A percentile compares a stretch with the other conserved stretches of the same genome.
Conservation (phyloP, 2,113 vertebrate species). For the Gracilinanus agilis region DNA sequence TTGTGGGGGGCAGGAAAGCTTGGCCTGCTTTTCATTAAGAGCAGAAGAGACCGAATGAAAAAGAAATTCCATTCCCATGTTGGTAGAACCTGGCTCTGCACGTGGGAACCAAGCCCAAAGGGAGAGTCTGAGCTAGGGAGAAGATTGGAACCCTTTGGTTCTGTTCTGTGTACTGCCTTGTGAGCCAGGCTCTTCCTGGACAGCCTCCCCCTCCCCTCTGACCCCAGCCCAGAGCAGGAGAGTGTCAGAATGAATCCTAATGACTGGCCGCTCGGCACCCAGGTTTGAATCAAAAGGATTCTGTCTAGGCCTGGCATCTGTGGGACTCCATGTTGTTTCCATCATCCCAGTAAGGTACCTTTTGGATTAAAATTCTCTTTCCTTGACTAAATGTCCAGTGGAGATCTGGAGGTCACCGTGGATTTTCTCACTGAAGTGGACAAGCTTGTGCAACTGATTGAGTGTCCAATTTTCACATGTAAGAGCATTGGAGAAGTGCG, state of each 20-base stretch:
- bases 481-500: conserved; percentile 62
- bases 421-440: conserved; percentile 99
- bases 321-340: background rate
- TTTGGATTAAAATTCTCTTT: background rate
- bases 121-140: rapidly evolving
- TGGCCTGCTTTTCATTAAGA: background rate
- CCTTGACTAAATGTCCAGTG: conserved; percentile 87
- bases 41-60: background rate
- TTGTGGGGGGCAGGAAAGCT: background rate
- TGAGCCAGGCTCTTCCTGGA: background rate
- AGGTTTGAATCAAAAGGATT: background rate
- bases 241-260: background rate
- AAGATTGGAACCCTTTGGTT: background rate
- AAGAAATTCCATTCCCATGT: background rate
- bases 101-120: background rate
- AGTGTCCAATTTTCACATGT: conserved; percentile 99
- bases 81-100: background rate
- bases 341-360: background rate
- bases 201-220: rapidly evolving
- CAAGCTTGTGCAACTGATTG: conserved; percentile 98
- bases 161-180: too few species aligned
- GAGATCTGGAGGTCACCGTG: conserved; percentile 97
- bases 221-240: background rate
- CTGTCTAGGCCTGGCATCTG: background rate
- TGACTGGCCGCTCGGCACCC: too few species aligned